These are phyloP conservation scores for Lordiphosa mommai DNA, from an alignment of 1,140 invertebrate species.

Conservation along the genomic window DNA sequence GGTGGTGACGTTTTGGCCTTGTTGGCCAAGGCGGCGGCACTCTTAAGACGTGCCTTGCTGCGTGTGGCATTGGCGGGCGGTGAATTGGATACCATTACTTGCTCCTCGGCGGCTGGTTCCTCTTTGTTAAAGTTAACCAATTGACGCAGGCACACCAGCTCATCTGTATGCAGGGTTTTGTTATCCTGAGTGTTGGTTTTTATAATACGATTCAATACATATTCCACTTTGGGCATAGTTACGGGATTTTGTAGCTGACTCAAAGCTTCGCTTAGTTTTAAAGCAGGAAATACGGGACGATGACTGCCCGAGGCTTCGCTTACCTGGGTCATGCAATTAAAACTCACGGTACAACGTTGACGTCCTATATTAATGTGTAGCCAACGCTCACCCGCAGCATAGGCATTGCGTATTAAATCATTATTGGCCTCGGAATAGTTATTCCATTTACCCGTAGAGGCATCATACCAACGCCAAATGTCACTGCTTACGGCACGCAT, in stretches of 20 bases:
- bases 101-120: background rate
- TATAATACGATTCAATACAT: too few species aligned
- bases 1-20: slow-evolving; percentile 25
- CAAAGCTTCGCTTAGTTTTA: slow-evolving; percentile 79
- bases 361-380: slow-evolving; percentile 88
- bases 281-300: slow-evolving; percentile 89
- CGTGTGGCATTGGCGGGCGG: slow-evolving; percentile 51
- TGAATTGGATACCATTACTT: background rate
- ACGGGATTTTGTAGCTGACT: slow-evolving; percentile 28
- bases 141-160: slow-evolving; percentile 37
- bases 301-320: slow-evolving; percentile 91
- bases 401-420: slow-evolving; percentile 91
- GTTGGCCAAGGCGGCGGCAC: slow-evolving; percentile 35
- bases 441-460: slow-evolving; percentile 90
- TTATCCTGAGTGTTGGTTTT: too few species aligned
- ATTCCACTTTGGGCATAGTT: slow-evolving; percentile 29
- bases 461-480: slow-evolving; percentile 93
- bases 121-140: slow-evolving; percentile 39
- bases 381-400: slow-evolving; percentile 87
- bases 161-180: slow-evolving; percentile 33
- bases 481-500: slow-evolving; percentile 86
- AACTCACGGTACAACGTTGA: slow-evolving; percentile 89
- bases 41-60: slow-evolving; percentile 57
- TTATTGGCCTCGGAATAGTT: slow-evolving; percentile 88
- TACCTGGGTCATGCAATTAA: slow-evolving; percentile 91